Conservation (phyloP, 1,140 invertebrate genomes). For the Scaptomyza graminum region DNA sequence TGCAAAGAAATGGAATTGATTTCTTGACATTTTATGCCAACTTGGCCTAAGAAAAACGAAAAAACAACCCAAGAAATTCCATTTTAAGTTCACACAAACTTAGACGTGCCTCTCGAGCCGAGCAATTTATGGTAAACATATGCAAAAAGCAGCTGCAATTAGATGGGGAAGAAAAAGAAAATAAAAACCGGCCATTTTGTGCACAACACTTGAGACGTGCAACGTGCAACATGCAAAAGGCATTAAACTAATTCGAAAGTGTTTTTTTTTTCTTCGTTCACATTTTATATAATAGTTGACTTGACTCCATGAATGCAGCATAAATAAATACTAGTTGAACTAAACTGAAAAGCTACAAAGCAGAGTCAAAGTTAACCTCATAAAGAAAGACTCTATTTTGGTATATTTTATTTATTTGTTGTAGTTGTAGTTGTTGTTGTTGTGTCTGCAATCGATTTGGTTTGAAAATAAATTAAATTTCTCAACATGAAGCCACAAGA, state of each 20-base stretch:
- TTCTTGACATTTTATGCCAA: constrained; percentile 26
- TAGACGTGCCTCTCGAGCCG: constrained; percentile 6
- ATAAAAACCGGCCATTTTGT: constrained; percentile 24
- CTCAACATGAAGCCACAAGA: constrained; percentile 6
- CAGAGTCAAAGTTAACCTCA: constrained; percentile 40
- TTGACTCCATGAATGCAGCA: background rate
- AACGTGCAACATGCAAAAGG: constrained; percentile 25
- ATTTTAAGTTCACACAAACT: constrained; percentile 26
- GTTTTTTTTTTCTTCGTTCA: too few species aligned
- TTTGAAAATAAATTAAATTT: constrained; percentile 77
- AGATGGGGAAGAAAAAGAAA: background rate
- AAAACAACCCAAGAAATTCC: constrained; percentile 11
- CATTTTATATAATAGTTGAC: constrained; percentile 9
- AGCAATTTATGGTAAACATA: constrained; percentile 48
- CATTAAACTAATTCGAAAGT: constrained; percentile 34
- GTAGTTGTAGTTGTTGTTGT: constrained; percentile 32
- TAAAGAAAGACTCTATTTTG: constrained; percentile 31
- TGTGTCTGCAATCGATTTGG: constrained; percentile 65
- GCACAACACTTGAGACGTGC: constrained; percentile 34
- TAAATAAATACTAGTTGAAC: constrained; percentile 1
- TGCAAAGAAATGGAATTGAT: constrained; percentile 6
- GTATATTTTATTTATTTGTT: background rate
- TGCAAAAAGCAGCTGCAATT: constrained; percentile 41
- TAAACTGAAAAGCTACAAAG: background rate
- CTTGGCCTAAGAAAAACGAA: constrained; percentile 5